A percentile compares a stretch with the other conserved stretches of the same genome.
Conservation (phyloP, 2,113 vertebrate species). For the Serilophus lunatus region DNA sequence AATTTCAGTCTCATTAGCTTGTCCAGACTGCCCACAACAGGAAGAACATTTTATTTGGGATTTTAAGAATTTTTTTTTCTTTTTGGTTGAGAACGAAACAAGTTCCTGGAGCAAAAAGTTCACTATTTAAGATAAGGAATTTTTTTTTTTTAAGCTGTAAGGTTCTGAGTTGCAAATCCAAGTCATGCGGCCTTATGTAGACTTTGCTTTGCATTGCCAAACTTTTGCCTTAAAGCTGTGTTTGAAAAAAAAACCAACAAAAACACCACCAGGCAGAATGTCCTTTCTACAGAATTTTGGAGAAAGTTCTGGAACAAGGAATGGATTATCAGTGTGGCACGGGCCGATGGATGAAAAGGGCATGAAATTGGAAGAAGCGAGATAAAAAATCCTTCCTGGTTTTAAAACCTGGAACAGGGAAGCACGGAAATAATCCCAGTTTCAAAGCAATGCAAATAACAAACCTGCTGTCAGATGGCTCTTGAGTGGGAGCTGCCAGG, state of each 20-base stretch:
- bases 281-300: conserved; percentile 9
- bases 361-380: neutral
- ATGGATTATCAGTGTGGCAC: neutral
- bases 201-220: conserved; percentile 87
- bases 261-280: conserved; percentile 63
- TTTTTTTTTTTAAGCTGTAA: conserved; percentile 56
- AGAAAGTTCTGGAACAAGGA: neutral
- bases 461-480: neutral
- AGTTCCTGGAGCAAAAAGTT: neutral
- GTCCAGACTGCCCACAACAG: conserved; percentile 18
- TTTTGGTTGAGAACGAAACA: neutral
- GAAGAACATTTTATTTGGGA: conserved; percentile 25
- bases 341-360: neutral
- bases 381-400: neutral
- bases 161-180: conserved; percentile 70
- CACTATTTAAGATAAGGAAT: conserved; percentile 25
- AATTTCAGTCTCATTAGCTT: conserved; percentile 31
- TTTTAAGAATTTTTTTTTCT: neutral
- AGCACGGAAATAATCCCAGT: neutral
- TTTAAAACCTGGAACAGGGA: neutral
- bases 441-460: conserved; percentile 48
- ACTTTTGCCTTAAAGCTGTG: conserved; percentile 89
- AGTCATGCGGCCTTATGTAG: conserved; percentile 92
- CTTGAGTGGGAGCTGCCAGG: neutral
- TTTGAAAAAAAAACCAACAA: conserved; percentile 30